Evolutionary conservation across 1,140 invertebrate species (phyloP), one percentile per base, ranked within the genome.

Genomic region (Vanessa tameamea): DNA sequence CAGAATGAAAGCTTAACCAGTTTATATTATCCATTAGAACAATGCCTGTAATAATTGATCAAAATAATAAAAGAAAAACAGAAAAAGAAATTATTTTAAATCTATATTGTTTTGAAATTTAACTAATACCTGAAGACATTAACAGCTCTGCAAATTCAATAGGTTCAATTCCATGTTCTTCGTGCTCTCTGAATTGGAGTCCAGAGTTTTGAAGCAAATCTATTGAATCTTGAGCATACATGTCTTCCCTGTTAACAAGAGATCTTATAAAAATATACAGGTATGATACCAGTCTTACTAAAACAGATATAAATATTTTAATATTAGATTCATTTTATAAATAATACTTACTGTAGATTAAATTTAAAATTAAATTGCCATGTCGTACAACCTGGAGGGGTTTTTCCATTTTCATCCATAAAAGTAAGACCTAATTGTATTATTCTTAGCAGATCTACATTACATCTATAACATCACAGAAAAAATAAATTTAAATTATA

Each of bases 331-430:
- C 43, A 59, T 31, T 59, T 26, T 64, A 15, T 64, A 12, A 23
- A 51, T 48, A 16, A 61, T n/a, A 95, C 95, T 95, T 94, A 97
- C 96, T 96, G 95, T 78, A 99, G 93, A 94, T 98, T 98, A 85
- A 99, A 99, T 94, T 98, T 98, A 88, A 99, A 99, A 93, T 99
- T 99, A 87, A 99, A 99, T 91, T 99, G 98, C 98, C 98, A 99
- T 55, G 98, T 99, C 37, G 97, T 98, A 81, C 97, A 98, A 50
- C 97, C 97, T 11, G 96, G 95, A 23, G 98, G 97, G 43, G 97
- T 96, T 87, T 98, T 97, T 15, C 98, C 98, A 86, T 97, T 96
- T 88, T 98, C 98, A 94, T 99, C 97, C 93, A 99, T 95, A 93
- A 99, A 99, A 65, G 98, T 99, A 47, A 99, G 94, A 47, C 98